Evolutionary conservation across 2,888 invertebrate species (phyloP), one percentile per base, ranked within the genome.

Genomic region (Euclidia mi): DNA sequence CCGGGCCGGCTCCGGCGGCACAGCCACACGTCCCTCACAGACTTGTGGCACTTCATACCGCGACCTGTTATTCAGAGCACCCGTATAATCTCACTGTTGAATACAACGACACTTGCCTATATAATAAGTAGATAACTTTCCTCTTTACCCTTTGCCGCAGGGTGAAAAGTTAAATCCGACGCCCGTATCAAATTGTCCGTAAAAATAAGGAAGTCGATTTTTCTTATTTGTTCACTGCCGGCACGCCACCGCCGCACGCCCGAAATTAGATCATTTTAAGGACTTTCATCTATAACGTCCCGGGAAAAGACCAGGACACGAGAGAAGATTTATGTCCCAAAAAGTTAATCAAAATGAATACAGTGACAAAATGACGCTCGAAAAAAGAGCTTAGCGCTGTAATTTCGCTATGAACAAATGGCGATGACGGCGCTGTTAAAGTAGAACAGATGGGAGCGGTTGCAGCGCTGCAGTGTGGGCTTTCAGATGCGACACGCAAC

Each of bases 231-330:
- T 15, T 42, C 6, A n/a, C 34, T 4, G 12, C 4, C n/a, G 2
- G 32, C 20, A 12, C 34, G 6, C 11, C 11, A 2, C 28, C 4
- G 10, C 15, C 14, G 6, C 18, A 12, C 2, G 10, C 20, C 37
- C 2, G 0, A 38, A 38, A 55, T 48, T 46, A 46, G 2, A 29
- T 29, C 28, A 43, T 44, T 60, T 48, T 56, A 52, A 32, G 29
- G 15, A 47, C 44, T 29, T 12, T 34, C 20, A 29, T 50, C 15
- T 40, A 35, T 28, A 34, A 20, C 17, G 9, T 32, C 14, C n/a
- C n/a, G 7, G 37, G 10, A 37, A 28, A 10, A 15, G 2, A n/a
- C 2, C 12, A 3, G 15, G 43, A 41, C 17, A 3, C 1, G 4
- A 17, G 28, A 25, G 15, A 11, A 48, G 10, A 40, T 20, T 14